phyloP scores from a whole-genome alignment of 2,888 invertebrate species.

The Caenorhabditis panamensis region DNA sequence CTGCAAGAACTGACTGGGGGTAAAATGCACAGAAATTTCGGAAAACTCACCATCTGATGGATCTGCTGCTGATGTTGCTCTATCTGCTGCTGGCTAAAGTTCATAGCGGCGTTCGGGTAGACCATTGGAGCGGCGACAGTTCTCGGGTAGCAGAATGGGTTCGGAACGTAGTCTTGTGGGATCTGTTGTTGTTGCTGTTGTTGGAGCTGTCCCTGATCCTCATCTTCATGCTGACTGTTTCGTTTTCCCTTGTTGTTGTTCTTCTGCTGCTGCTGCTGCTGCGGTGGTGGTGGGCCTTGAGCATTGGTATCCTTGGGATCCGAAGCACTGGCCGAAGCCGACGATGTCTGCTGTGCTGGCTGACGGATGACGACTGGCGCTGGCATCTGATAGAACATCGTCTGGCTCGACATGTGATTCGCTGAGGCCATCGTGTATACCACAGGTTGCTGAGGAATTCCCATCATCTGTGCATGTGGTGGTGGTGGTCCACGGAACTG shows the following conservation, averaged over 20 bases:
- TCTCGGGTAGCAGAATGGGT: slow-evolving; percentile 1
- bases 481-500: neutral
- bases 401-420: neutral
- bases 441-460: too few relatives aligned
- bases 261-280: too few relatives aligned
- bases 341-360: neutral
- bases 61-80: slow-evolving; percentile 29
- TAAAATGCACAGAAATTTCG: too few relatives aligned
- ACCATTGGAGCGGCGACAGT: slow-evolving; percentile 2
- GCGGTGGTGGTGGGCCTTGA: too few relatives aligned
- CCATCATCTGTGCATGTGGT: neutral
- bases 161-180: slow-evolving; percentile 30
- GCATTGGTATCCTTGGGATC: neutral
- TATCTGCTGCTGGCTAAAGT: slow-evolving; percentile 19
- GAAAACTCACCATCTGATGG: slow-evolving; percentile 12
- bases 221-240: slow-evolving; percentile 32
- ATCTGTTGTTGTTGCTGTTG: slow-evolving; percentile 3
- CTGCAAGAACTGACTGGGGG: slow-evolving; percentile 36
- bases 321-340: neutral
- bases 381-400: slow-evolving; percentile 37
- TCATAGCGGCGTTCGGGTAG: neutral
- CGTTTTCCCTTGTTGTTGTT: slow-evolving; percentile 21
- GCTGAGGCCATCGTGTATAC: neutral
- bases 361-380: slow-evolving; percentile 26
- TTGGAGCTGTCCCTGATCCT: neutral